Conservation (phyloP, 1,140 invertebrate genomes). For the Rhizoglyphus robini region DNA sequence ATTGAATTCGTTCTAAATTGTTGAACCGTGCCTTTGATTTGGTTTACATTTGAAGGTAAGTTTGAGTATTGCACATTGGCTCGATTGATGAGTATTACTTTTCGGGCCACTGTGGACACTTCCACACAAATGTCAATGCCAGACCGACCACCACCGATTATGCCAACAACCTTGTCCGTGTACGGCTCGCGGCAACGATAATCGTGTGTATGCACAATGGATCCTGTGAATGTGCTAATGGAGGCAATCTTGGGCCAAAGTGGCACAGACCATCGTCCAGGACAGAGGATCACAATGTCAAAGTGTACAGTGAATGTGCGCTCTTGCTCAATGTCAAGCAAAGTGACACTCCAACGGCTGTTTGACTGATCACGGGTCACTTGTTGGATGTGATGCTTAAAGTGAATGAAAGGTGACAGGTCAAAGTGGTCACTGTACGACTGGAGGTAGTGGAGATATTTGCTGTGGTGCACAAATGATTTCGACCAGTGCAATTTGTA, state of each 20-base stretch:
- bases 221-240: not conserved
- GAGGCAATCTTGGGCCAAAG: not conserved
- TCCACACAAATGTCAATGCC: slow-evolving; percentile 19
- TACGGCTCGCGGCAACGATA: slow-evolving; percentile 11
- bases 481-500: not conserved
- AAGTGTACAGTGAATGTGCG: not conserved
- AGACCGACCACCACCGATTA: slow-evolving; percentile 21
- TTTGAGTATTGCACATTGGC: not conserved
- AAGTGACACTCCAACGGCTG: not conserved
- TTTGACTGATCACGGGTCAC: not conserved
- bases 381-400: not conserved
- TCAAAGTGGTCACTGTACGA: slow-evolving; percentile 1
- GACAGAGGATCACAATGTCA: not conserved
- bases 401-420: not conserved
- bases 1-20: not conserved
- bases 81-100: not conserved
- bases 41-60: not conserved
- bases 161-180: slow-evolving; percentile 5
- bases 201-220: slow-evolving; percentile 19
- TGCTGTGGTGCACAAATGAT: not conserved
- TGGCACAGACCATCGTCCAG: not conserved
- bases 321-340: not conserved
- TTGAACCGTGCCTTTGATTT: not conserved
- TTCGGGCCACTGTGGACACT: slow-evolving; percentile 11
- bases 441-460: not conserved